A percentile compares a stretch with the other conserved stretches of the same genome.
phyloP scores from a whole-genome alignment of 1,140 invertebrate genomes.

The Maniola jurtina region DNA sequence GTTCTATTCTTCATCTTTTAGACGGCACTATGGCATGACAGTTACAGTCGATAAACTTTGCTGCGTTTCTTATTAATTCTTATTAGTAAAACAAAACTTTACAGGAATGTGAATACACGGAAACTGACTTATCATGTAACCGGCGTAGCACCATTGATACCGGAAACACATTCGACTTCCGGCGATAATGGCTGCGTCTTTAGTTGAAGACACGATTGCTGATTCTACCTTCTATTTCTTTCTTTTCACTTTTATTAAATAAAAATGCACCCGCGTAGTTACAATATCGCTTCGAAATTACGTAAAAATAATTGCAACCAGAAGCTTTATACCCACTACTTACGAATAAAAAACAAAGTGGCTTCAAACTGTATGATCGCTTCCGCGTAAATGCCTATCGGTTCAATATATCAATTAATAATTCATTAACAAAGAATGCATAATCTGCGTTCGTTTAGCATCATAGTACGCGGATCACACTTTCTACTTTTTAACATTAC shows the following conservation, averaged over 20 bases:
- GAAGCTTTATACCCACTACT: slow-evolving; percentile 57
- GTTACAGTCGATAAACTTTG: slow-evolving; percentile 75
- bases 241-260: slow-evolving; percentile 72
- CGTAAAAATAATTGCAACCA: slow-evolving; percentile 57
- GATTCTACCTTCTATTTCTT: slow-evolving; percentile 70
- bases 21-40: slow-evolving; percentile 78
- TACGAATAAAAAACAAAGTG: slow-evolving; percentile 48
- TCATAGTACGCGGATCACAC: slow-evolving; percentile 64
- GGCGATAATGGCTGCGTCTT: slow-evolving; percentile 64
- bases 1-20: slow-evolving; percentile 77
- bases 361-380: slow-evolving; percentile 63
- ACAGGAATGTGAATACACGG: slow-evolving; percentile 74
- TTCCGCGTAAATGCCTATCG: slow-evolving; percentile 63
- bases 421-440: slow-evolving; percentile 43
- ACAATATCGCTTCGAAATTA: slow-evolving; percentile 62
- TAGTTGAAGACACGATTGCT: slow-evolving; percentile 73
- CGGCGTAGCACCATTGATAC: slow-evolving; percentile 61
- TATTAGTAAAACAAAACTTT: slow-evolving; percentile 67
- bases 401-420: slow-evolving; percentile 47
- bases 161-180: slow-evolving; percentile 57
- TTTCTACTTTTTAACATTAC: slow-evolving; percentile 50
- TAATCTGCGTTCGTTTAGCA: slow-evolving; percentile 58
- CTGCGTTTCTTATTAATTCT: slow-evolving; percentile 77
- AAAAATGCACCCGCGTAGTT: slow-evolving; percentile 74
- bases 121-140: slow-evolving; percentile 50